These are phyloP conservation scores for Chloroclysta siterata DNA, from an alignment of 2,888 invertebrate genomes.

Conservation along the genomic window DNA sequence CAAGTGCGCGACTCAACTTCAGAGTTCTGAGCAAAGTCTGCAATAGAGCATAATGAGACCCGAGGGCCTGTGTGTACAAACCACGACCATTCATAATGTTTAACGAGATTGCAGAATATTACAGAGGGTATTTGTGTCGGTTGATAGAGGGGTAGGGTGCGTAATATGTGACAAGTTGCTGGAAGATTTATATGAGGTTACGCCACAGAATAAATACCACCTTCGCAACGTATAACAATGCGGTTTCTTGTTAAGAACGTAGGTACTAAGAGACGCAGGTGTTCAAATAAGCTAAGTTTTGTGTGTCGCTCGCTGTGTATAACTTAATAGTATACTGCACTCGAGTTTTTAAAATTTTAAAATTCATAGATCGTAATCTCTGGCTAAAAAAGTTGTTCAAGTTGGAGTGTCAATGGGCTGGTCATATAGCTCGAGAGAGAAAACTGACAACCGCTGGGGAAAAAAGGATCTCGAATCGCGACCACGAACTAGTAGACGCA, in stretches of 20 bases:
- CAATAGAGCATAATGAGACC: constrained; percentile 16
- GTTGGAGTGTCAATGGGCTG: too few relatives aligned
- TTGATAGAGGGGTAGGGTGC: constrained; percentile 22
- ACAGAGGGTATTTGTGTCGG: constrained; percentile 31
- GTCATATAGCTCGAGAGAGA: too few relatives aligned
- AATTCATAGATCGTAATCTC: background rate
- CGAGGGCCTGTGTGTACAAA: constrained; percentile 21
- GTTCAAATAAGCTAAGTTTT: constrained; percentile 13
- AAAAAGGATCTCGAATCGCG: too few relatives aligned
- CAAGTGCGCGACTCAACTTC: background rate
- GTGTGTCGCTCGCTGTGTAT: background rate
- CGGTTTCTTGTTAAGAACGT: constrained; percentile 6
- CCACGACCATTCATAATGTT: constrained; percentile 38
- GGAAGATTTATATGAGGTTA: constrained; percentile 31
- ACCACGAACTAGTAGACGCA: too few relatives aligned
- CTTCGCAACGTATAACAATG: constrained; percentile 3
- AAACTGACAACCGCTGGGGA: too few relatives aligned
- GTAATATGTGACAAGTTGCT: constrained; percentile 32
- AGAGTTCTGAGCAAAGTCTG: constrained; percentile 5
- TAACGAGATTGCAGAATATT: constrained; percentile 46
- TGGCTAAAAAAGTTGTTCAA: too few relatives aligned
- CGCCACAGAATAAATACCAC: constrained; percentile 21
- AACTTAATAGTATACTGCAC: background rate
- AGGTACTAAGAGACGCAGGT: constrained; percentile 6
- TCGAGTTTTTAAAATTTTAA: background rate